These are phyloP conservation scores for Taeniopygia guttata DNA, from an alignment of 2,797 vertebrate species.

Conservation along the genomic window DNA sequence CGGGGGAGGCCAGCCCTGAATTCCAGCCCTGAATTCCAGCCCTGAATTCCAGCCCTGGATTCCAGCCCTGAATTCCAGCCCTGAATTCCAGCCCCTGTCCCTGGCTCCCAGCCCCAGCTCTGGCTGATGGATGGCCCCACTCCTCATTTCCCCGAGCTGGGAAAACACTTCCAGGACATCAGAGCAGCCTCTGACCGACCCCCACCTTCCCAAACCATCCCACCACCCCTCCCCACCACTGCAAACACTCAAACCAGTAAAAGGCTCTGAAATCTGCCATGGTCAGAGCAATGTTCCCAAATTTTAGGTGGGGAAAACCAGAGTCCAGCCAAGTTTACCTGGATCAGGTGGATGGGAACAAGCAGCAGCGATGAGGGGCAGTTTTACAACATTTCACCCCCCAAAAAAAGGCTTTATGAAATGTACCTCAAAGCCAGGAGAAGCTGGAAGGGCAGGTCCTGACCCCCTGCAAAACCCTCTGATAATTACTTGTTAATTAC, in stretches of 20 bases:
- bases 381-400: background rate
- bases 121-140: rapidly evolving
- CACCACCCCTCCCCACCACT: background rate
- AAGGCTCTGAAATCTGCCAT: rapidly evolving
- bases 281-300: background rate
- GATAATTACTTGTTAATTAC: background rate
- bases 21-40: too few relatives aligned
- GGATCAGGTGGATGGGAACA: rapidly evolving
- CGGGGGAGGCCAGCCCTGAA: background rate
- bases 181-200: rapidly evolving
- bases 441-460: background rate
- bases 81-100: too few relatives aligned
- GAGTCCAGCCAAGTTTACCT: rapidly evolving
- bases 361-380: rapidly evolving
- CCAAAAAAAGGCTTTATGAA: background rate
- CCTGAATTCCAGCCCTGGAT: rapidly evolving
- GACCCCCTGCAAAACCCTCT: background rate
- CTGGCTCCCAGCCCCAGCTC: background rate
- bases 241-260: rapidly evolving
- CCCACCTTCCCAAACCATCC: background rate
- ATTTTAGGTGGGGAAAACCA: background rate
- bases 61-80: background rate
- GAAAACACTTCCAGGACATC: rapidly evolving
- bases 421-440: background rate
- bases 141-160: rapidly evolving